Conservation (phyloP, 35 echinoderm and acorn worm species). For the Ptychodera flava region DNA sequence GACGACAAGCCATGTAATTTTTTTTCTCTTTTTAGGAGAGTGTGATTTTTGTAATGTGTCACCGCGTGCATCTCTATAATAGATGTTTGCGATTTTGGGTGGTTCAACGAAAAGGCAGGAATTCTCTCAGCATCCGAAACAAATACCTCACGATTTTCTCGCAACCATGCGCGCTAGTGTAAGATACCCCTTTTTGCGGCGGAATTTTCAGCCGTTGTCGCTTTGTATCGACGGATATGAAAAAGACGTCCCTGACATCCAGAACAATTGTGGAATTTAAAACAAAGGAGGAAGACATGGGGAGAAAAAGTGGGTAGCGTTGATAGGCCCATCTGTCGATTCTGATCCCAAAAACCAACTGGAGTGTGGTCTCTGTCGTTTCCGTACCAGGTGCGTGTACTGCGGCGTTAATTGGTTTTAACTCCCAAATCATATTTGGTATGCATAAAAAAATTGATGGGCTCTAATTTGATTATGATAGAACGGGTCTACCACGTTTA, state of each 20-base stretch:
- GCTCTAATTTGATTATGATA: neutral
- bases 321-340: neutral
- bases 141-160: no score
- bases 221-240: neutral
- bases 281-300: neutral
- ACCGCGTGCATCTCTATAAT: no score
- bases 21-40: no score
- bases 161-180: neutral
- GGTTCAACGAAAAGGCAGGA: no score
- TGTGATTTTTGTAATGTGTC: no score
- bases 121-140: no score
- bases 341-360: neutral
- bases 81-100: no score
- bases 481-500: neutral
- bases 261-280: neutral
- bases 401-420: neutral
- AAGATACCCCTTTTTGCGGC: neutral
- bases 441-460: constrained; percentile 1
- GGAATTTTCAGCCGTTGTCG: neutral
- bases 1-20: no score
- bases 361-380: neutral
- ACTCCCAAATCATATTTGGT: neutral
- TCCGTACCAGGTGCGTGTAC: neutral
- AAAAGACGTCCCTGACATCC: neutral
- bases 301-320: neutral